Base-by-base conservation (phyloP, 1,140 invertebrate genomes). In the Caenorhabditis inopinata region DNA sequence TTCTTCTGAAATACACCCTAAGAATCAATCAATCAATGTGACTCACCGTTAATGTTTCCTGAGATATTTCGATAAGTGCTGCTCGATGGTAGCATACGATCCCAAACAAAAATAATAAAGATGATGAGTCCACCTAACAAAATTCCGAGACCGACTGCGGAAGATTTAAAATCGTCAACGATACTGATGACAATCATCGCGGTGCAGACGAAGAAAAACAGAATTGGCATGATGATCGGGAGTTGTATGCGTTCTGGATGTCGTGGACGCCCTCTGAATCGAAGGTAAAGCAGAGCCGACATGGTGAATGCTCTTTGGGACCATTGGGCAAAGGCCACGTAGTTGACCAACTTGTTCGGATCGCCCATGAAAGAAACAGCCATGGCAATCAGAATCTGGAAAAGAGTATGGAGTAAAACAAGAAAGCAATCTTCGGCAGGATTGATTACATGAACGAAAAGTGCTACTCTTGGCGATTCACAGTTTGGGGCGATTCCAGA, bases 401-500 rank as follows among this genome's bases (percentile, higher is more conserved):
- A 81, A 76, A 45, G 16, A 18, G 14, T 25, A 47, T 73, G 3
- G 23, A n/a, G 1, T 1, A 74, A 42, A 9, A 7, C 27, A 68
- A 4, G 29, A 42, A 7, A 4, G 48, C 4, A 14, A 3, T 18
- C 5, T 74, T 51, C 25, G 23, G n/a, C n/a, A 38, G 3, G n/a
- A 27, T 21, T 25, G 16, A 42, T 79, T 75, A 81, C 79, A 45
- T 81, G 79, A 38, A 82, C 74, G 16, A 83, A 48, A 9, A 83
- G 46, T 25, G 82, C 82, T 16, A 78, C 78, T 74, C 82, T 48
- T n/a, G 82, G 82, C 27, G 74, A 77, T 23, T 83, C 82, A 53
- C 62, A 47, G 7, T 77, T 74, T 49, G 58, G 75, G 29, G 81
- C 79, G 46, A 78, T 74, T 18, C 80, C 35, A 14, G 51, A 68